Conservation (phyloP, 2,888 invertebrate genomes). For the Hermaeophaga mercurialis region DNA sequence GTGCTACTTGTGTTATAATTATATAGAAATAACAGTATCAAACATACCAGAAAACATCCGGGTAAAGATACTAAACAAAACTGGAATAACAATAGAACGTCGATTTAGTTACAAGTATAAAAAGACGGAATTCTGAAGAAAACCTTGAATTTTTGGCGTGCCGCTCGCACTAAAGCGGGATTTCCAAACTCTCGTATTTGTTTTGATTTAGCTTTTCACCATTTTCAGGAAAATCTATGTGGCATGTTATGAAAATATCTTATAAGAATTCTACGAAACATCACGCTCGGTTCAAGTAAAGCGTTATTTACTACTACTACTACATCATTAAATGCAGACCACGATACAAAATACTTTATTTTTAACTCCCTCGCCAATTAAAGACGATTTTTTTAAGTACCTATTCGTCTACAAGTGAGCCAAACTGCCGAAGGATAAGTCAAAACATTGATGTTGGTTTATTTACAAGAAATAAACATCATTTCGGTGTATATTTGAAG, state of each 20-base stretch:
- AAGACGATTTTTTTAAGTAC: constrained; percentile 2
- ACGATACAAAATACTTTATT: not conserved
- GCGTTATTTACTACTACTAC: not conserved
- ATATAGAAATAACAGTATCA: too few species aligned
- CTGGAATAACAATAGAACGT: too few species aligned
- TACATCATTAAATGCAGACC: not conserved
- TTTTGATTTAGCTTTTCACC: not conserved
- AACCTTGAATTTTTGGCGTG: too few species aligned
- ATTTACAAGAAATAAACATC: constrained; percentile 13
- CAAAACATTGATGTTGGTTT: constrained; percentile 5
- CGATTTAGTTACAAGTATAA: too few species aligned
- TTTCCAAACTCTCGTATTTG: too few species aligned
- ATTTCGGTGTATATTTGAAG: constrained; percentile 12
- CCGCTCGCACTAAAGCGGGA: too few species aligned
- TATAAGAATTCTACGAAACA: not conserved
- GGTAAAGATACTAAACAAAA: too few species aligned
- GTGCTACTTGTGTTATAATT: too few species aligned
- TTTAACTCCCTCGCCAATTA: constrained; percentile 1
- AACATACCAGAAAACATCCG: too few species aligned
- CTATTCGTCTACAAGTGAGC: not conserved
- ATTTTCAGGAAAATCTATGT: not conserved
- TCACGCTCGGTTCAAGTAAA: not conserved
- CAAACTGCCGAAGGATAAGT: constrained; percentile 13
- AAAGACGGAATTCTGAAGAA: too few species aligned
- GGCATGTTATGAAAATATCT: not conserved